Evolutionary conservation across 2,797 vertebrate species (phyloP).

Genomic region (Acanthornis magna): DNA sequence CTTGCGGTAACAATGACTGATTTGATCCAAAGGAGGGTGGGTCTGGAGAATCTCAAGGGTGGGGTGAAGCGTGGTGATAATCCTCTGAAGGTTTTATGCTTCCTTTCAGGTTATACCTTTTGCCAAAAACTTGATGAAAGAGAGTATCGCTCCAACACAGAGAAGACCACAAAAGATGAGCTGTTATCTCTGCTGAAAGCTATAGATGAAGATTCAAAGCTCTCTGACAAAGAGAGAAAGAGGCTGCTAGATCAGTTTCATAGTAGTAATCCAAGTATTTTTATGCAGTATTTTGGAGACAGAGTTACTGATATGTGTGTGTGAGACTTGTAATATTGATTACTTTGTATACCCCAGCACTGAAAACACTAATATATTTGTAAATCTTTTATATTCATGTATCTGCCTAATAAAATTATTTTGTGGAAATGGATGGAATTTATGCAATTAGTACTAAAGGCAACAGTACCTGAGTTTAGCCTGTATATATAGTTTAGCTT

Average conservation of each 20-base stretch:
- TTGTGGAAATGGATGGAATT: constrained; percentile 1
- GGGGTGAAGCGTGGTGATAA: not conserved
- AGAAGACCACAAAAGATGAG: constrained; percentile 89
- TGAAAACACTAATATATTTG: constrained; percentile 63
- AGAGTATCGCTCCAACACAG: constrained; percentile 76
- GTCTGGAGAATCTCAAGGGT: not conserved
- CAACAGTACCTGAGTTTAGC: rapidly evolving
- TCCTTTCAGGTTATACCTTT: constrained; percentile 81
- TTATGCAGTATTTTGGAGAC: constrained; percentile 92
- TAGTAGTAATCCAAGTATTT: constrained; percentile 90
- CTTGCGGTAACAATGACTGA: not conserved
- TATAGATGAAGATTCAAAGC: constrained; percentile 87
- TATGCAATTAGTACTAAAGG: not conserved
- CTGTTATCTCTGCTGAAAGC: constrained; percentile 84
- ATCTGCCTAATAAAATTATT: constrained; percentile 73
- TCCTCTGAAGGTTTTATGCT: not conserved
- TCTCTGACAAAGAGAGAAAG: constrained; percentile 89
- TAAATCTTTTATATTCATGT: constrained; percentile 57
- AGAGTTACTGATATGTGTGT: constrained; percentile 79
- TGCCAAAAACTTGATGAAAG: constrained; percentile 81
- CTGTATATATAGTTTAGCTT: not conserved
- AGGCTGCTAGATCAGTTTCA: constrained; percentile 90
- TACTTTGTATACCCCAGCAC: not conserved
- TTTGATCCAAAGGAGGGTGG: not conserved
- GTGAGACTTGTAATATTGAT: constrained; percentile 44